phyloP scores from a whole-genome alignment of 2,888 invertebrate genomes.

The Aricia artaxerxes region DNA sequence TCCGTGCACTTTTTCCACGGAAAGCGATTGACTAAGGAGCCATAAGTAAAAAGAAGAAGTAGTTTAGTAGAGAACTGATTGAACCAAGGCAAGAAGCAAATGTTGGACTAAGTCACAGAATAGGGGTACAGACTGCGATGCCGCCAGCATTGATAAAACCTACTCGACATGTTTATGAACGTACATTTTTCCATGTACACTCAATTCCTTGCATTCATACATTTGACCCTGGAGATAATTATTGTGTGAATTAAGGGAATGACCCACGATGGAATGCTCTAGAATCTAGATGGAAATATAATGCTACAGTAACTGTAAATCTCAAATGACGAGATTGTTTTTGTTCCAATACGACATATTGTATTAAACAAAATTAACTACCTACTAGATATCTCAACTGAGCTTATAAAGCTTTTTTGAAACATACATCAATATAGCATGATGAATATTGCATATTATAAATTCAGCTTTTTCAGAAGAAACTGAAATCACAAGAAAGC shows the following conservation, averaged over 20 bases:
- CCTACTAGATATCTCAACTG: not conserved
- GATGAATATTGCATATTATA: not conserved
- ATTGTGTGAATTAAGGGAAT: not conserved
- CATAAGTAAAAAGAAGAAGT: no score
- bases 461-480: not conserved
- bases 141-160: conserved; percentile 65
- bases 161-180: conserved; percentile 33
- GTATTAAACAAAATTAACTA: not conserved
- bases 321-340: no score
- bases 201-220: conserved; percentile 10
- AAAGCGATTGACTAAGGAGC: no score
- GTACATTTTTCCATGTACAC: conserved; percentile 29
- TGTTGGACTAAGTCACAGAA: not conserved
- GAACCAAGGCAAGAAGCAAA: not conserved
- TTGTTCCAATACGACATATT: not conserved
- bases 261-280: not conserved
- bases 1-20: no score
- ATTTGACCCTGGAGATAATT: conserved; percentile 6
- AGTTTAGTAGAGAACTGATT: no score
- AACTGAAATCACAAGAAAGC: not conserved
- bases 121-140: conserved; percentile 57
- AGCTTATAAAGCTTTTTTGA: not conserved
- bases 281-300: not conserved
- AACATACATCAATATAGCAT: not conserved
- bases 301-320: not conserved